phyloP scores from a whole-genome alignment of 2,113 vertebrate genomes.

The Rhipidura dahli region DNA sequence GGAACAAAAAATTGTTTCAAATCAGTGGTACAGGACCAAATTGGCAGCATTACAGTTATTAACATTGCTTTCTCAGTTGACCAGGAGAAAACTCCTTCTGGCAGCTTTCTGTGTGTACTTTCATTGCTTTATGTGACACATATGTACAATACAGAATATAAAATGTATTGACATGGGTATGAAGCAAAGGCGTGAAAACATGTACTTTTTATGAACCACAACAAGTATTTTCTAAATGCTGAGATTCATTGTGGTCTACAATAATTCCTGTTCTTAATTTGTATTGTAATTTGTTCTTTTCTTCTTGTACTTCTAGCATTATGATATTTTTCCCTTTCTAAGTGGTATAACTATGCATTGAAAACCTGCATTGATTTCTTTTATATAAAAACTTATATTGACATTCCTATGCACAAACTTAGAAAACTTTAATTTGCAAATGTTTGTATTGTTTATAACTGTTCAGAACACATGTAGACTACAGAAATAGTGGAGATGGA shows the following conservation, averaged over 20 bases:
- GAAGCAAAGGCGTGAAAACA: not conserved
- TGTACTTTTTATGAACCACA: not conserved
- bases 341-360: not conserved
- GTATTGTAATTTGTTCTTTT: not conserved
- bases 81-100: not conserved
- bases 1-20: slow-evolving; percentile 12
- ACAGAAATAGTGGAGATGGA: not conserved
- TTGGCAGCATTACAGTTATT: not conserved
- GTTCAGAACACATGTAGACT: not conserved
- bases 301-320: not conserved
- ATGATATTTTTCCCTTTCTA: not conserved
- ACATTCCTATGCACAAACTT: not conserved
- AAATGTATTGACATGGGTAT: not conserved
- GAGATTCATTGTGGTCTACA: not conserved
- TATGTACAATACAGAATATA: not conserved
- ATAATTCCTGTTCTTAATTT: not conserved
- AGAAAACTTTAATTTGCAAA: not conserved
- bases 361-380: not conserved
- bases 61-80: not conserved
- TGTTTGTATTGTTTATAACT: not conserved
- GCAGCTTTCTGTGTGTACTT: not conserved
- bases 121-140: not conserved
- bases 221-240: not conserved
- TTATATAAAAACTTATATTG: not conserved
- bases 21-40: not conserved